These are phyloP conservation scores for Grapholita molesta DNA, from an alignment of 1,140 invertebrate genomes.

Conservation along the genomic window DNA sequence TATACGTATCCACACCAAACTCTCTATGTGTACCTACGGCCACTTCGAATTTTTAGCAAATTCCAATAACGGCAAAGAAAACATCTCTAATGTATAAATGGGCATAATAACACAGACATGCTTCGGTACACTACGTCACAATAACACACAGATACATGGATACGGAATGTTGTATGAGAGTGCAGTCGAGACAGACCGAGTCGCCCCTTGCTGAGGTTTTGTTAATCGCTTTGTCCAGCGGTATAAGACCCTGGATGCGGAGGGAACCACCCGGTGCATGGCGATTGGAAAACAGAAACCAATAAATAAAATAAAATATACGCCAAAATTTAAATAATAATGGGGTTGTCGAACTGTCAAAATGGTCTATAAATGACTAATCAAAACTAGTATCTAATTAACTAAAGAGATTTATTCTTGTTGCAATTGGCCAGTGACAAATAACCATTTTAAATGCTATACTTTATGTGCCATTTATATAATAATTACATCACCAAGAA, in stretches of 20 bases:
- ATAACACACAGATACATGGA: conserved; percentile 65
- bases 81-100: conserved; percentile 20
- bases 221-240: conserved; percentile 74
- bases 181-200: conserved; percentile 73
- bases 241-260: conserved; percentile 67
- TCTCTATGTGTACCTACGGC: background rate
- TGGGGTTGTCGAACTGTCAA: conserved; percentile 45
- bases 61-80: conserved; percentile 12
- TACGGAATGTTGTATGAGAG: conserved; percentile 50
- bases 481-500: conserved; percentile 54
- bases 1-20: background rate
- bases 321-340: conserved; percentile 40
- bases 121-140: conserved; percentile 60
- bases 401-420: conserved; percentile 72
- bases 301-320: conserved; percentile 55
- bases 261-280: conserved; percentile 52
- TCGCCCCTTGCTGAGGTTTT: conserved; percentile 68
- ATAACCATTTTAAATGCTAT: background rate
- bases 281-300: conserved; percentile 58
- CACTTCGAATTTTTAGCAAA: conserved; percentile 7
- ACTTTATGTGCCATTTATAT: background rate
- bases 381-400: conserved; percentile 63
- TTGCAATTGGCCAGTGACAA: conserved; percentile 15
- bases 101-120: conserved; percentile 63
- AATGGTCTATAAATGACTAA: conserved; percentile 57